Conservation (phyloP, 1,140 invertebrate genomes). For the Leptinotarsa undecemlineata region DNA sequence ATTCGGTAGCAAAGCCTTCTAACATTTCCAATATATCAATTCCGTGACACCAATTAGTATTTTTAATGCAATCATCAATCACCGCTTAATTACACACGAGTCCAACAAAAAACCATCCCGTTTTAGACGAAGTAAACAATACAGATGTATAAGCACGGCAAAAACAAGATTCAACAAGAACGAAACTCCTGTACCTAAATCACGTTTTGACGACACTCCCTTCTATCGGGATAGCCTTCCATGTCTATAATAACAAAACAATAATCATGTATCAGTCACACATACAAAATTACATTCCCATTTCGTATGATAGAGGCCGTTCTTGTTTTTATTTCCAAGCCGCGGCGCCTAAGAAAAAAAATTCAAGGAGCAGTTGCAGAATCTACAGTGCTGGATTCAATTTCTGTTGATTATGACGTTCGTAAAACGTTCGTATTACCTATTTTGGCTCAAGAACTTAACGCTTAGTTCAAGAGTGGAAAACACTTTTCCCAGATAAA, state of each 20-base stretch:
- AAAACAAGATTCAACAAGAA: not conserved
- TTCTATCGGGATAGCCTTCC: not conserved
- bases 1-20: no score
- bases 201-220: constrained; percentile 34
- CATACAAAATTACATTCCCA: constrained; percentile 28
- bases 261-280: constrained; percentile 29
- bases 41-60: no score
- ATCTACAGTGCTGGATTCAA: constrained; percentile 21
- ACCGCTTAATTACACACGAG: no score
- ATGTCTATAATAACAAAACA: constrained; percentile 20
- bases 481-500: no score
- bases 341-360: not conserved
- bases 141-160: not conserved
- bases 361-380: constrained; percentile 14
- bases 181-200: constrained; percentile 24
- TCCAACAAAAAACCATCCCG: no score
- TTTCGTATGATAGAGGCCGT: not conserved
- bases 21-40: no score
- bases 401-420: not conserved
- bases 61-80: no score
- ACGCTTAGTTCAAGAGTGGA: no score
- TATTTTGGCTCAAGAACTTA: no score
- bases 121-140: not conserved
- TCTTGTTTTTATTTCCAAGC: not conserved
- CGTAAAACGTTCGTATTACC: no score